Evolutionary conservation across 2,113 vertebrate species (phyloP).

Genomic region (Procapra przewalskii): DNA sequence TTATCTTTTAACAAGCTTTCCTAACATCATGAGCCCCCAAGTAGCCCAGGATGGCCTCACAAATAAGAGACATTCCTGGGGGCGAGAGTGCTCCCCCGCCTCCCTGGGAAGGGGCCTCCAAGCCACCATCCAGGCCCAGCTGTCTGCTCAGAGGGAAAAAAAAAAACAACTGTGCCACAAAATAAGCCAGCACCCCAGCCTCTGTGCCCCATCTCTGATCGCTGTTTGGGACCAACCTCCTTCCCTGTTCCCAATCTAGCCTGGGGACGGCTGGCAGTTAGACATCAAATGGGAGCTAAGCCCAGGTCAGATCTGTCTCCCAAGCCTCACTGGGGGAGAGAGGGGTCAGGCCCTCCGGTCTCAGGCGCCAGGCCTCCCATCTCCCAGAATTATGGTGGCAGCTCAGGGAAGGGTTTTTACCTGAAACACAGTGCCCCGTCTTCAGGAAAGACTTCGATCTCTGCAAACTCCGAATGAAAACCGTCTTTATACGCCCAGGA

Average conservation of each 20-base stretch:
- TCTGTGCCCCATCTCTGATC: not conserved
- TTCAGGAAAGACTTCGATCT: not conserved
- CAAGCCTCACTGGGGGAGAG: not conserved
- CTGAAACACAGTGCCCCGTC: not conserved
- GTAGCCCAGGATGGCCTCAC: slow-evolving; percentile 38
- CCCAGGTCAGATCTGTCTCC: slow-evolving; percentile 24
- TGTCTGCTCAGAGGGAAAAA: slow-evolving; percentile 49
- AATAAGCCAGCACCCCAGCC: slow-evolving; percentile 50
- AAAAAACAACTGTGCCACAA: slow-evolving; percentile 23
- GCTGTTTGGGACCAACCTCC: rapidly evolving
- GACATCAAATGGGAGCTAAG: slow-evolving; percentile 46
- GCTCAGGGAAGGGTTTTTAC: not conserved
- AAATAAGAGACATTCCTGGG: not conserved
- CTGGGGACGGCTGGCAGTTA: slow-evolving; percentile 66
- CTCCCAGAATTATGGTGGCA: not conserved
- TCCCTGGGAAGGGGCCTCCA: slow-evolving; percentile 55
- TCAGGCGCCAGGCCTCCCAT: not conserved
- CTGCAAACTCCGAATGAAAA: not conserved
- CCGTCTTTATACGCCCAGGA: not conserved
- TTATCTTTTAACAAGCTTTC: slow-evolving; percentile 60
- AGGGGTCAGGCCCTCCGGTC: not conserved
- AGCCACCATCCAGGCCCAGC: slow-evolving; percentile 59
- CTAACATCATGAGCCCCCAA: slow-evolving; percentile 41
- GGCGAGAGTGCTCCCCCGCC: not conserved
- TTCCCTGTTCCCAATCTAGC: slow-evolving; percentile 47